Evolutionary conservation across 2,797 vertebrate species (phyloP).

Genomic region (Manis crassicaudata): DNA sequence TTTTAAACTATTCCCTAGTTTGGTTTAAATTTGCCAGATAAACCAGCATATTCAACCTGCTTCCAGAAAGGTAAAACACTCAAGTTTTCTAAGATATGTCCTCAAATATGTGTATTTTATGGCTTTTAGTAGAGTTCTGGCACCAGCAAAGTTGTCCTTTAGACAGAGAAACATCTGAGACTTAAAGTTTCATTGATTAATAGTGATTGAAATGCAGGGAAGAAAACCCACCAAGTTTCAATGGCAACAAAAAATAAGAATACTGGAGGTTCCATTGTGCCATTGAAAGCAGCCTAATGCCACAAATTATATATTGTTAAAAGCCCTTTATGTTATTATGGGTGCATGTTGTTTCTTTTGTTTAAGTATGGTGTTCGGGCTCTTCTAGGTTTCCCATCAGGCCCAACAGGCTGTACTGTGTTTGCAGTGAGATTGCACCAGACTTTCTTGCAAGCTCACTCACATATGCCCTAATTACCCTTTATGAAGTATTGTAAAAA

Average conservation of each 20-base stretch:
- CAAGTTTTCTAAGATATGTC: background rate
- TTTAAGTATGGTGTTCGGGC: background rate
- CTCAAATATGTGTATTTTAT: slow-evolving; percentile 16
- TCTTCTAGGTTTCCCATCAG: background rate
- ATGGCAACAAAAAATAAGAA: background rate
- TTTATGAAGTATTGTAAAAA: slow-evolving; percentile 52
- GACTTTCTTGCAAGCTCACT: background rate
- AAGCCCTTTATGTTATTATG: background rate
- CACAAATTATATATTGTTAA: background rate
- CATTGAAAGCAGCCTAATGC: background rate
- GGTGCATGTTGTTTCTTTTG: background rate
- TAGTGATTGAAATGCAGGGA: background rate
- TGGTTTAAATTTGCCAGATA: background rate
- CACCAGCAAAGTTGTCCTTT: background rate
- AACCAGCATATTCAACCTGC: background rate
- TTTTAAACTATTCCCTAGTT: background rate
- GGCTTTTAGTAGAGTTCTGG: background rate
- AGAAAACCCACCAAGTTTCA: background rate
- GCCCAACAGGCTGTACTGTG: background rate
- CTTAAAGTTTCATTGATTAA: background rate
- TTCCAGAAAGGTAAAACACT: slow-evolving; percentile 8
- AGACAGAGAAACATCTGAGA: background rate
- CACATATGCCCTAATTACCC: background rate
- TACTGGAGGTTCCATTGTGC: background rate
- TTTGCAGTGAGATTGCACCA: slow-evolving; percentile 41